Base-by-base conservation (phyloP, 2,888 invertebrate genomes). In the Alsophila aescularia region DNA sequence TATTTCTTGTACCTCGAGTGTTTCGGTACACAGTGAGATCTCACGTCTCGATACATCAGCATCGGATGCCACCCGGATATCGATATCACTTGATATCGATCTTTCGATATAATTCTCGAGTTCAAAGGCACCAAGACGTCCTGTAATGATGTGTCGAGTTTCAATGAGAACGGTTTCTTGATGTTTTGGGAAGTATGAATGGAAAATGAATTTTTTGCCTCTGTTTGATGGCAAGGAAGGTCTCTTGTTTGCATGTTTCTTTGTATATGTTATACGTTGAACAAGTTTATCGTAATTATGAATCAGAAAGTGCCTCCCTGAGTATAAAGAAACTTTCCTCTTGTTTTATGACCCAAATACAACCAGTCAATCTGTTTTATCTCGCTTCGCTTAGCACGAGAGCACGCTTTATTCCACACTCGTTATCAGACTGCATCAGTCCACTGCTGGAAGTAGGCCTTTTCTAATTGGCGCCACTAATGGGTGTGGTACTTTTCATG, bases 71-170 rank as follows among this genome's bases (percentile, higher is more conserved):
- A 32, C 34, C 47, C 43, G 43, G 40, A 60, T 50, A 48, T 51
- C 47, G 32, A 14, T 49, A 44, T 39, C 34, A 32, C 9, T 31
- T 21, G 35, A 43, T 43, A 53, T 43, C 43, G 16, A 49, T 42
- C 39, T 37, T 29, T 27, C 29, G 18, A 36, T 35, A 49, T 47
- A 47, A 39, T 52, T 24, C 60, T 62, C 14, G 24, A 42, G 45
- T 47, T 55, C 55, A 55, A 55, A 55, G 62, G 59, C 58, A 70
- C 24, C 42, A 39, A 54, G 34, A 29, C 14, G 24, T 24, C 34
- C 12, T 15, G 49, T 62, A 58, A 58, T 58, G 52, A 56, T 50
- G 56, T 60, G 56, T 60, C 56, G 54, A 36, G 37, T 57, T 54
- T 58, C 54, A 45, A 36, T 50, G 39, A 45, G 24, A 14, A 13